Base-by-base conservation (phyloP, 2,797 vertebrate genomes). In the Hephaestus fuliginosus region DNA sequence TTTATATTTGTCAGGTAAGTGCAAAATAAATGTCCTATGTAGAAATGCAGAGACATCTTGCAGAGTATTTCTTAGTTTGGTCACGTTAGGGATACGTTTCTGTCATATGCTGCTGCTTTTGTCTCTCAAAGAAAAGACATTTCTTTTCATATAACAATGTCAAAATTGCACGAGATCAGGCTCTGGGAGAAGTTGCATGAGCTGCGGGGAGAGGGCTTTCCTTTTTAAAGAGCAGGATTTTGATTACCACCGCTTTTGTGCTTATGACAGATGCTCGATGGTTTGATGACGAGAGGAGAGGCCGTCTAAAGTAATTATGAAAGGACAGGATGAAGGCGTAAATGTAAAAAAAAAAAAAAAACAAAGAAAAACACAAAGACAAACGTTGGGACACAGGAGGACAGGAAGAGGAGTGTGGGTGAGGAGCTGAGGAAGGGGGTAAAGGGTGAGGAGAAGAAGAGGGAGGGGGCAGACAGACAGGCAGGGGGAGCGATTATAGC, bases 401-500 rank as follows among this genome's bases (percentile, higher is more conserved):
- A 81, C 56, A 79, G 57, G 77, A 84, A 68, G 76, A 79, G 58
- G 70, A 86, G 82, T 77, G 77, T 66, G 75, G 75, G 86, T 74
- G 70, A 41, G 67, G 73, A 68, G 74, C 69, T 65, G 48, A 74
- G 43, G 82, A 89, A 76, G 79, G 67, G 85, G 78, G 51, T 74
- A 74, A 78, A 69, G 70, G 80, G 80, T 74, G 81, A 76, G 61
- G 82, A 70, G 84, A 62, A 74, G 57, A 20, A 64, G 55, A 66
- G 48, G 60, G 51, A 36, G 72, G 81, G 77, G 88, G 79, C 85
- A 91, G 90, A 89, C 91, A 88, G 92, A 85, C 90, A 92, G 86
- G 91, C 92, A 81, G 82, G 85, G 92, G 91, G 92, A 92, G 91
- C 90, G 90, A 96, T 96, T 96, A 96, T 95, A 95, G 95, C 93